Evolutionary conservation across 2,113 vertebrate genomes (phyloP).

Genomic region (Strigops habroptila): DNA sequence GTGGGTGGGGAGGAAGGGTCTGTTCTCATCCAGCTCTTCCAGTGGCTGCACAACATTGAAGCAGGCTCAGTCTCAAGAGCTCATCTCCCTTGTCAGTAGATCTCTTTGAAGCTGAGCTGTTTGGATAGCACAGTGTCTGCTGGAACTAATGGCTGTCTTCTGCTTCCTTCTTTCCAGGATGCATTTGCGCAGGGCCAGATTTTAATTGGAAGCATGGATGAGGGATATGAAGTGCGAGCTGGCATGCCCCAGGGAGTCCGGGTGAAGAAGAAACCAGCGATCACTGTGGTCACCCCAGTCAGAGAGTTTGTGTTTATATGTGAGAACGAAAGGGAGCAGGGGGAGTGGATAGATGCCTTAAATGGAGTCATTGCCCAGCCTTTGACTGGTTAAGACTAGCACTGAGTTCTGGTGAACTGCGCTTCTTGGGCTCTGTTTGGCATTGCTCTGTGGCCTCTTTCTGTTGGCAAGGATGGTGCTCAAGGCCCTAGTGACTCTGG

Average conservation of each 20-base stretch:
- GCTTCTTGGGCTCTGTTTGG: neutral
- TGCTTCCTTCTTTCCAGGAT: conserved; percentile 73
- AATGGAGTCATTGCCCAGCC: conserved; percentile 74
- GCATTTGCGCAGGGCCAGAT: conserved; percentile 85
- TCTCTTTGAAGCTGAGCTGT: neutral
- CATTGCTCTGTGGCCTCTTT: neutral
- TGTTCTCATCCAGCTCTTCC: neutral
- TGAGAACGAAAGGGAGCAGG: conserved; percentile 83
- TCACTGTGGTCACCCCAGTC: conserved; percentile 79
- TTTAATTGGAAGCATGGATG: conserved; percentile 80
- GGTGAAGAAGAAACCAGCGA: conserved; percentile 80
- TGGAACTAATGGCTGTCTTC: neutral
- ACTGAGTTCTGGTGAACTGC: conserved; percentile 54
- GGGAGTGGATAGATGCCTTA: conserved; percentile 85
- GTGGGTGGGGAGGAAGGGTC: neutral
- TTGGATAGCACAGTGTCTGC: neutral
- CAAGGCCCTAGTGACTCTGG: neutral
- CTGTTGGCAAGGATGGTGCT: neutral
- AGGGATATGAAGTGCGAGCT: conserved; percentile 80
- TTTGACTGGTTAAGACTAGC: conserved; percentile 73
- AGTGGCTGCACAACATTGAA: neutral
- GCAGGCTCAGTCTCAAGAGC: neutral
- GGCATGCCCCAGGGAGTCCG: conserved; percentile 71
- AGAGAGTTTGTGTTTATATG: conserved; percentile 88
- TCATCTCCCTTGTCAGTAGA: neutral